phyloP scores from a whole-genome alignment of 2,888 invertebrate species.

The Pimpla rufipes region DNA sequence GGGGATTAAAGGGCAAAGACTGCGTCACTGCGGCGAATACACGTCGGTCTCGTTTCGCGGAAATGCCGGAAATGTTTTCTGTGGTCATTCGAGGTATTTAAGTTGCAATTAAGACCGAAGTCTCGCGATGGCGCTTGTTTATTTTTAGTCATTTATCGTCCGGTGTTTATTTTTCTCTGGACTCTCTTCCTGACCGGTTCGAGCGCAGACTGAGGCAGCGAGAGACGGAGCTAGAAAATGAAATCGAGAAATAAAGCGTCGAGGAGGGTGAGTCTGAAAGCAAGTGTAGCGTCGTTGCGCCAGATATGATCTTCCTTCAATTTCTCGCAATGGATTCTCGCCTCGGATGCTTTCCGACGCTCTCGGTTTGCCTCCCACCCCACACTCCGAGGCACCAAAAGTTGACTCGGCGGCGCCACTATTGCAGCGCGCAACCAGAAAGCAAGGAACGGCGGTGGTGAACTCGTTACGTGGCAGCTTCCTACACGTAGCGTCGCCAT shows the following conservation, averaged over 20 bases:
- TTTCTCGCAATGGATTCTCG: constrained; percentile 37
- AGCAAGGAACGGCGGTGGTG: background rate
- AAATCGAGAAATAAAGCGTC: constrained; percentile 16
- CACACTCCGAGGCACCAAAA: too few species aligned
- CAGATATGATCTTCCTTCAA: constrained; percentile 39
- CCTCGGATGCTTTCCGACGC: constrained; percentile 7
- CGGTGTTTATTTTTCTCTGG: background rate
- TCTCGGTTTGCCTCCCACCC: background rate
- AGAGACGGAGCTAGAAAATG: constrained; percentile 14
- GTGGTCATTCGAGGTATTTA: too few species aligned
- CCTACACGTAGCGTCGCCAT: too few species aligned
- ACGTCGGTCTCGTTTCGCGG: too few species aligned
- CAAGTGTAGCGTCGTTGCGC: constrained; percentile 11
- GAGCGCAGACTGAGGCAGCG: background rate
- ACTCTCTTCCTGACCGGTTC: background rate
- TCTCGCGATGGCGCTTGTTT: background rate
- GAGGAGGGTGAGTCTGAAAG: constrained; percentile 12
- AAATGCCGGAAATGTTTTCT: too few species aligned
- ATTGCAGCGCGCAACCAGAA: constrained; percentile 20
- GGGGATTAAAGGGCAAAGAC: constrained; percentile 48
- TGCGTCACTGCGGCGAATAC: too few species aligned
- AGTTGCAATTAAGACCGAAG: background rate
- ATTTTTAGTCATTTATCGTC: background rate
- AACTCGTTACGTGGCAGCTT: too few species aligned
- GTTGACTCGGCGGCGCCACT: background rate